These are phyloP conservation scores for Ethmia dodecea DNA, from an alignment of 2,888 invertebrate genomes.

Conservation along the genomic window DNA sequence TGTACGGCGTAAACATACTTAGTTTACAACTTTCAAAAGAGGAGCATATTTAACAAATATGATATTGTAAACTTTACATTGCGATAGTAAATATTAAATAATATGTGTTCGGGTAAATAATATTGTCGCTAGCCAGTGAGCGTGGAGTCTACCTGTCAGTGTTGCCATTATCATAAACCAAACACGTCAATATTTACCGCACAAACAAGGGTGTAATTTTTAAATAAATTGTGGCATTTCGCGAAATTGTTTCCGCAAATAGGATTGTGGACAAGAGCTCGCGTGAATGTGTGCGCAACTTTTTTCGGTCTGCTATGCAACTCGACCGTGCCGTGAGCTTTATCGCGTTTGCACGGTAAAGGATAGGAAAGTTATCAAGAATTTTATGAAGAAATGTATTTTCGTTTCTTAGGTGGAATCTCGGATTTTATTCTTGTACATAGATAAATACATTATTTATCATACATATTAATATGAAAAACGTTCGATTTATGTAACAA, in stretches of 20 bases:
- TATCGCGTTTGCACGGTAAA: not conserved
- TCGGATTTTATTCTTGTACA: too few species aligned
- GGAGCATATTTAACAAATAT: conserved; percentile 73
- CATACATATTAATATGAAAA: too few species aligned
- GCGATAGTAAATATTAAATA: conserved; percentile 73
- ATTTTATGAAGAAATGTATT: not conserved
- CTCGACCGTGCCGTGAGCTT: not conserved
- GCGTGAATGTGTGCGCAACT: conserved; percentile 56
- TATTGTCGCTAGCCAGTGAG: conserved; percentile 59
- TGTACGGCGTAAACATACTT: conserved; percentile 61
- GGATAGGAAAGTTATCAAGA: not conserved
- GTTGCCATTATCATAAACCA: conserved; percentile 78
- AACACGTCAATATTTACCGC: conserved; percentile 77
- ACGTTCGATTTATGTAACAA: too few species aligned
- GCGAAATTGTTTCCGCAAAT: conserved; percentile 76
- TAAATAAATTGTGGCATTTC: conserved; percentile 78
- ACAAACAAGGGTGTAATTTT: conserved; percentile 78
- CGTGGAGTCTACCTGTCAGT: conserved; percentile 59
- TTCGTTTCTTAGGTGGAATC: not conserved
- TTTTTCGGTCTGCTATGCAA: conserved; percentile 43
- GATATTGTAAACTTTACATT: conserved; percentile 74
- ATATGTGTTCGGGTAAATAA: conserved; percentile 70
- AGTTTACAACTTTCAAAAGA: conserved; percentile 71
- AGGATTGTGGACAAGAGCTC: conserved; percentile 63
- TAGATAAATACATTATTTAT: too few species aligned